Evolutionary conservation across 2,888 invertebrate genomes (phyloP).

Genomic region (Caenorhabditis macrosperma): DNA sequence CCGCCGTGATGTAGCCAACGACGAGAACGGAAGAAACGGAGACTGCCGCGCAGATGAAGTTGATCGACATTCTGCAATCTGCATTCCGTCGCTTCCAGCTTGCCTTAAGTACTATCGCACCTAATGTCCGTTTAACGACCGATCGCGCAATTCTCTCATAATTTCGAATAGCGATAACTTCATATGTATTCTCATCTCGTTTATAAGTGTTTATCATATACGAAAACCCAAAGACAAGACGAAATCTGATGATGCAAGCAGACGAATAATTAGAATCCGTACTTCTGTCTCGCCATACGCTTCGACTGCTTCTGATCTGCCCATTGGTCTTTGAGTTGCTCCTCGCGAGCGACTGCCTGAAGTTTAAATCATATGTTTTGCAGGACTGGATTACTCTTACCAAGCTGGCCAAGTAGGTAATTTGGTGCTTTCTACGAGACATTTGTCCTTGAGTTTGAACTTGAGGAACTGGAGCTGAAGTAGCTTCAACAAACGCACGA

Average conservation of each 20-base stretch:
- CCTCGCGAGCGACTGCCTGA: slow-evolving; percentile 78
- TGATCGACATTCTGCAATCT: slow-evolving; percentile 22
- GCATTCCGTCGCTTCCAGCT: slow-evolving; percentile 5
- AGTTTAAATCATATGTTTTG: slow-evolving; percentile 2
- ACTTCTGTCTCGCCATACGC: slow-evolving; percentile 73
- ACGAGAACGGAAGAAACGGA: slow-evolving; percentile 42
- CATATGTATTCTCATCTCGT: slow-evolving; percentile 41
- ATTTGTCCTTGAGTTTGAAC: slow-evolving; percentile 59
- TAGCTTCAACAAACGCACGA: slow-evolving; percentile 59
- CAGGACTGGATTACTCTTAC: slow-evolving; percentile 26
- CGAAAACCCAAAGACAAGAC: slow-evolving; percentile 26
- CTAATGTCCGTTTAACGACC: slow-evolving; percentile 45
- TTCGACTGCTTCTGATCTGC: slow-evolving; percentile 74
- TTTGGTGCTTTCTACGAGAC: slow-evolving; percentile 79
- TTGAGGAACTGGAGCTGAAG: slow-evolving; percentile 60
- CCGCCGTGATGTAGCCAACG: slow-evolving; percentile 47
- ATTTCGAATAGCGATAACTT: slow-evolving; percentile 31
- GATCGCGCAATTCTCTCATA: slow-evolving; percentile 55
- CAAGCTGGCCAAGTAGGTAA: slow-evolving; percentile 78
- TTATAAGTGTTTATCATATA: slow-evolving; percentile 51
- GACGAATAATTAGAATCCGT: slow-evolving; percentile 73
- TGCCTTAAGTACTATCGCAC: slow-evolving; percentile 39
- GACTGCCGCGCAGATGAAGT: slow-evolving; percentile 43
- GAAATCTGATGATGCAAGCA: slow-evolving; percentile 17
- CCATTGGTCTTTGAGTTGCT: slow-evolving; percentile 78